Base-by-base conservation (phyloP, 2,888 invertebrate species). In the Cheilosia grossa region DNA sequence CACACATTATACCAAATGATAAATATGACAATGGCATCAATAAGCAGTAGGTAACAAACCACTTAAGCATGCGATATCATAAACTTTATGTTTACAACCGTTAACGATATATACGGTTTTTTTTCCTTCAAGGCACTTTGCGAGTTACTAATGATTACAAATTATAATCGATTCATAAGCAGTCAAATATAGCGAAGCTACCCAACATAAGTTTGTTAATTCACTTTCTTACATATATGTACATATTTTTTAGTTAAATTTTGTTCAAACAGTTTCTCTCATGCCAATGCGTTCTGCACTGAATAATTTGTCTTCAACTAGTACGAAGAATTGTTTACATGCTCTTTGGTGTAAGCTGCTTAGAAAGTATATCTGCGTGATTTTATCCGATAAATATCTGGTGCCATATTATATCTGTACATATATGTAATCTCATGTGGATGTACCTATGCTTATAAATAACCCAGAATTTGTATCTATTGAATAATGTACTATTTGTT, bases 201-300 rank as follows among this genome's bases (percentile, higher is more conserved):
- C 0, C 2, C 9, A 56, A 40, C 13, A 54, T 13, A 24, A 10
- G n/a, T 27, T 44, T 56, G 37, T 58, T 30, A 49, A 49, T 40
- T 79, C 64, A 72, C 79, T 79, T 72, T 79, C 79, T 72, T 66
- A 42, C 10, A 13, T 4, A 13, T 37, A 33, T 66, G 33, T 3
- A 13, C 1, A 37, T 37, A 10, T 10, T 33, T 58, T 64, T 67
- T 58, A 37, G 15, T 49, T 40, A 30, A 10, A 30, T 53, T 10
- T 49, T 47, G 30, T 63, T 56, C 13, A 40, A 66, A 58, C 56
- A 42, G 53, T 72, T 51, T 64, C 47, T 67, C 59, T 17, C 66
- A 19, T 61, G 73, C 40, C 37, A 59, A 67, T 21, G 13, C 37
- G 80, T 80, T 80, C 59, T 80, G 80, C 80, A 73, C 80, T 73